phyloP scores from a whole-genome alignment of 2,113 vertebrate genomes.

The Macaca fascicularis region DNA sequence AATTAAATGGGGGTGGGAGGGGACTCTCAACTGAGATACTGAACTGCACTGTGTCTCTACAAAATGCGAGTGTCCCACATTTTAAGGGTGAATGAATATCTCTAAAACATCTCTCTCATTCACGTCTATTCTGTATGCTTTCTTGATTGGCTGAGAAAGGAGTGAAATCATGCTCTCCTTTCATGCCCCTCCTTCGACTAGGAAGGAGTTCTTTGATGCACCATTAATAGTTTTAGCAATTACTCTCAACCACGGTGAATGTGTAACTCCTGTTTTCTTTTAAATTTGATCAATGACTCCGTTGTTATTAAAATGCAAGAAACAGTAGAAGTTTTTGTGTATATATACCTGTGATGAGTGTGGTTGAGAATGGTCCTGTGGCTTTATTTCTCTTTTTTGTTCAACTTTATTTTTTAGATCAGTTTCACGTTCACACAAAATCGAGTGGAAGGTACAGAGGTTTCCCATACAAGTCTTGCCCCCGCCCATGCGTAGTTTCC shows the following conservation, averaged over 20 bases:
- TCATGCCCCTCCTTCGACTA: background rate
- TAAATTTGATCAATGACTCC: background rate
- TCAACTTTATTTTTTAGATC: background rate
- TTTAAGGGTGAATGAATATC: background rate
- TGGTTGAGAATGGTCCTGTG: background rate
- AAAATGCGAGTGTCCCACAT: background rate
- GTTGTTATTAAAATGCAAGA: background rate
- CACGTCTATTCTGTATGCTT: background rate
- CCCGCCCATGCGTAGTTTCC: rapidly evolving
- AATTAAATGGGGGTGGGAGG: background rate
- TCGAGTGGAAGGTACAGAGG: background rate
- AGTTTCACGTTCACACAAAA: background rate
- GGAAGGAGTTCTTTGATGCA: background rate
- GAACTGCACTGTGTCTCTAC: background rate
- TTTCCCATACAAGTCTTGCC: background rate
- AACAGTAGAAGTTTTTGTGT: background rate
- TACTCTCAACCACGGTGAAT: background rate
- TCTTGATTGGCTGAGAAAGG: background rate
- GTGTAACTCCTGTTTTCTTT: background rate
- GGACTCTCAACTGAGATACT: background rate
- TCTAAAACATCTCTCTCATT: background rate
- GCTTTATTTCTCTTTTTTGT: background rate
- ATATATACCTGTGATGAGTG: background rate
- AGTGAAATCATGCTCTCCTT: background rate
- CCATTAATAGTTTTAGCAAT: background rate